Base-by-base conservation (phyloP, 2,113 vertebrate genomes). In the Percopsis transmontana region DNA sequence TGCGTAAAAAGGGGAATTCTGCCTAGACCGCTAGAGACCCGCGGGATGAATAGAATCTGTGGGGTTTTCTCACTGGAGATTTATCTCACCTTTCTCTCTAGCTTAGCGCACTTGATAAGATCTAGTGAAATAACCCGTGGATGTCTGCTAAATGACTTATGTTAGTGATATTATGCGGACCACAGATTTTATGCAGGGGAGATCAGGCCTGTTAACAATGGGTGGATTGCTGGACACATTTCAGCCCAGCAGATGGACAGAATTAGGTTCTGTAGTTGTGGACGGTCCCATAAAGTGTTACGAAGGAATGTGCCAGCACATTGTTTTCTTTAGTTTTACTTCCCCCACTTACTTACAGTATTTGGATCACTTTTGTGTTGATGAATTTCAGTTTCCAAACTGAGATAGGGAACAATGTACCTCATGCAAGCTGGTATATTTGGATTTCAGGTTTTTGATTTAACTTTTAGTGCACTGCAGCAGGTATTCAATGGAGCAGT, bases 1-100 rank as follows among this genome's bases (percentile, higher is more conserved):
- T 44, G 59, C 38, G 45, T 66, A 56, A 63, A 39, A 21, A 63
- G 72, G 75, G 69, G 63, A 70, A 62, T 65, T 78, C 76, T 76
- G 78, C 55, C 13, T 47, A 1, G 14, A 23, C 60, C 55, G 52
- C 57, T 24, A 1, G 57, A 42, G 45, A 62, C 66, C 24, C 27
- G 13, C 20, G 40, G 39, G 41, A 44, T 20, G n/a, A 40, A 52
- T 41, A 19, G 19, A 57, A 68, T 45, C 39, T 18, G 48, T 57
- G 62, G 45, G 15, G 20, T 15, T 27, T 23, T 61, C n/a, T 72
- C 47, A 51, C 21, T 23, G 10, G 53, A 12, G 15, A 45, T 20
- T 21, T 64, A 18, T 52, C 45, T 19, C 60, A 23, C 45, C 47
- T 63, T 44, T 45, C 21, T 23, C 50, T 21, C 44, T 63, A 38